Base-by-base conservation (phyloP, 2,113 vertebrate genomes). In the Galemys pyrenaicus region DNA sequence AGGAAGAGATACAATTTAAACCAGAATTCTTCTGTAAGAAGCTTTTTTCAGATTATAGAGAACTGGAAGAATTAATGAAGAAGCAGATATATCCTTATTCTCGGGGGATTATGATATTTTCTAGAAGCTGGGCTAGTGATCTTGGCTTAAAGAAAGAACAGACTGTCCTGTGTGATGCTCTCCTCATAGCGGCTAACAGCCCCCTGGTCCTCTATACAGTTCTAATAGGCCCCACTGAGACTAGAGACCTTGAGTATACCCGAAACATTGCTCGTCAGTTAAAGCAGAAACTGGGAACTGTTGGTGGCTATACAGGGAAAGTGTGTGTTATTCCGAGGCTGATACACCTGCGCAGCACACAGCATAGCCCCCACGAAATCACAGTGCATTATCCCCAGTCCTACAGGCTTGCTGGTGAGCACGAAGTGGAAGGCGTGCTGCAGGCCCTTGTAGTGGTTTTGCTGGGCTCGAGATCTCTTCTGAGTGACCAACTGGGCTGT, bases 91-190 rank as follows among this genome's bases (percentile, higher is more conserved):
- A 46, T 41, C 58, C 94, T 39, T 46, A 75, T 89, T 92, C 92
- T 60, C 86, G 49, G 28, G 98, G 97, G 30, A 64, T 89, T 54
- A 83, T 98, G 91, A 79, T 98, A 71, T 94, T 98, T 95, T 98
- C 98, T 35, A 97, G 97, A 96, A 98, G 98, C 96, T 98, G 98
- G 98, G 98, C 98, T 78, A 96, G 94, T 82, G 97, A 98, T 24
- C 5, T 98, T 7, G 97, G 96, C 58, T 89, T 97, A 84, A 67
- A 15, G 32, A 94, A 95, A 44, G 96, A 97, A 9, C 39, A 10
- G 9, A 30, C 68, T 5, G 83, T 98, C 58, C 58, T 98, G 35
- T 98, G 98, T 70, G 98, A 98, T 13, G 89, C 94, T 35, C 96
- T 98, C 30, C 77, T 98, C 17, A 56, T 98, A 87, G 94, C 94